Conservation (phyloP, 2,888 invertebrate genomes). For the Eilema caniola region DNA sequence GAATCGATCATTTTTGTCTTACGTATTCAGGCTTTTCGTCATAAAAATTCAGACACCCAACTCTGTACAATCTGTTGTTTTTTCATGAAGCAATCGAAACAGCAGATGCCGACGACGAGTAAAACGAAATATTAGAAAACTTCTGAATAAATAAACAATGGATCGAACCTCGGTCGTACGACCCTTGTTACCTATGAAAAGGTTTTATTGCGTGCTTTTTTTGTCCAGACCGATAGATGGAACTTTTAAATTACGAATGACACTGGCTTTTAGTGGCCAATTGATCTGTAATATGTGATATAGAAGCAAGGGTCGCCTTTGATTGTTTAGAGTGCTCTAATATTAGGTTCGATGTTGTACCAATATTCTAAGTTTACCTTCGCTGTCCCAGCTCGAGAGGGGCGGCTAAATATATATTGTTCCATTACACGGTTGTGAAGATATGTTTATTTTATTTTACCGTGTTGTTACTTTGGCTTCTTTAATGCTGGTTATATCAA, state of each 20-base stretch:
- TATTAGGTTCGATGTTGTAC: slow-evolving; percentile 10
- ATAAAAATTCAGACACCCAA: slow-evolving; percentile 28
- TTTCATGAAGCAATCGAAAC: slow-evolving; percentile 54
- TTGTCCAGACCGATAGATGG: slow-evolving; percentile 22
- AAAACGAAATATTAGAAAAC: slow-evolving; percentile 68
- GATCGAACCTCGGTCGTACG: slow-evolving; percentile 9
- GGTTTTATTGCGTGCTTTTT: slow-evolving; percentile 40
- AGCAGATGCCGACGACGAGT: slow-evolving; percentile 64
- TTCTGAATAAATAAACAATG: slow-evolving; percentile 59
- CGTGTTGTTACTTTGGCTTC: neutral
- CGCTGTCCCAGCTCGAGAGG: neutral
- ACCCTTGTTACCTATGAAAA: slow-evolving; percentile 38
- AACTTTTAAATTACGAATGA: slow-evolving; percentile 46
- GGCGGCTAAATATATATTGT: slow-evolving; percentile 11
- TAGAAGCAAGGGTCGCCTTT: slow-evolving; percentile 13
- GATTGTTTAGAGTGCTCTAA: slow-evolving; percentile 20
- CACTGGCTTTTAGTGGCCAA: slow-evolving; percentile 30
- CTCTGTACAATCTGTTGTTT: slow-evolving; percentile 38
- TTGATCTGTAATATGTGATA: slow-evolving; percentile 15
- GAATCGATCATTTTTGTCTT: slow-evolving; percentile 22
- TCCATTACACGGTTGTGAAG: neutral
- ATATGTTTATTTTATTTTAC: neutral
- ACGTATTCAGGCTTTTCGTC: slow-evolving; percentile 13
- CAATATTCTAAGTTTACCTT: slow-evolving; percentile 20
- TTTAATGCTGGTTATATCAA: neutral